phyloP scores from a whole-genome alignment of 2,888 invertebrate species.

The Lamellibrachia columna region DNA sequence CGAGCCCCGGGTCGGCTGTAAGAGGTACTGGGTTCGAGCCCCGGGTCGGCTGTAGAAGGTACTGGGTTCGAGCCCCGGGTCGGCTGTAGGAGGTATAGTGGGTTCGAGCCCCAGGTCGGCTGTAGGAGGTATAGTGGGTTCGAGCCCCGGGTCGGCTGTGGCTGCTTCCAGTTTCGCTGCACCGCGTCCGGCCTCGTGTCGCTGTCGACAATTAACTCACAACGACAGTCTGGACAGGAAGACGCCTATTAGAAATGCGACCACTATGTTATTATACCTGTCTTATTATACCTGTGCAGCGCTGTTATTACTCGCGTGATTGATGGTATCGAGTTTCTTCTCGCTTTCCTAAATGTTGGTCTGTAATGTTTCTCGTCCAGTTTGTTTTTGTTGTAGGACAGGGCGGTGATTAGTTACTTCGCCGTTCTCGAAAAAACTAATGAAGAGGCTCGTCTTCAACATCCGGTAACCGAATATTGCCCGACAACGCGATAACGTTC shows the following conservation, averaged over 20 bases:
- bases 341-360: neutral
- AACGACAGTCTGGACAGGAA: neutral
- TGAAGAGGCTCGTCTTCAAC: neutral
- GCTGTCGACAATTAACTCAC: conserved; percentile 11
- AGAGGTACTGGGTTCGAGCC: no score
- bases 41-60: no score
- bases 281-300: neutral
- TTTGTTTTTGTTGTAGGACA: neutral
- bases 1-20: no score
- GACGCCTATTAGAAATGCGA: neutral
- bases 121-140: neutral
- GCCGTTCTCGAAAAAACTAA: conserved; percentile 7
- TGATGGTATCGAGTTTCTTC: neutral
- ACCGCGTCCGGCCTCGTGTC: neutral
- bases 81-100: no score
- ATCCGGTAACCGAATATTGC: neutral
- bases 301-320: neutral
- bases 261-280: neutral
- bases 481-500: neutral
- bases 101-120: no score
- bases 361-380: neutral
- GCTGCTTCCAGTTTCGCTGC: neutral
- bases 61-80: no score
- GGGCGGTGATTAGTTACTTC: neutral
- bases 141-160: neutral